Conservation (phyloP, 2,113 vertebrate species). For the Enhydra lutris region DNA sequence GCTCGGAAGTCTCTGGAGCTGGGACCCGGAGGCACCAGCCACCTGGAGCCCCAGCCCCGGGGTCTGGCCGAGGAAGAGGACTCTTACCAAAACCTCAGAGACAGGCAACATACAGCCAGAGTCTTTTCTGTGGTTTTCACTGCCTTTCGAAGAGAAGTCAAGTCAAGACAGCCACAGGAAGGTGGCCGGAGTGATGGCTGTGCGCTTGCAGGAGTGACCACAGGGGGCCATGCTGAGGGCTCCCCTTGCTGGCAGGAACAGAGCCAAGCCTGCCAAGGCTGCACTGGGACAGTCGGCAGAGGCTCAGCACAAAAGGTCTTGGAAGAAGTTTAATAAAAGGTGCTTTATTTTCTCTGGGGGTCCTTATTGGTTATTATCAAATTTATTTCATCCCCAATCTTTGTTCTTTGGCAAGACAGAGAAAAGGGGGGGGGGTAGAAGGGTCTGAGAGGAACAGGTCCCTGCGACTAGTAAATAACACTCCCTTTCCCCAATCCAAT, state of each 20-base stretch:
- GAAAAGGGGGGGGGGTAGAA: constrained; percentile 53
- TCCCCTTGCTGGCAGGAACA: not conserved
- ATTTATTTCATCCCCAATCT: constrained; percentile 87
- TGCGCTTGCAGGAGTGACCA: constrained; percentile 71
- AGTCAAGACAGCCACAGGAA: constrained; percentile 75
- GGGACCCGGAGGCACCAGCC: constrained; percentile 83
- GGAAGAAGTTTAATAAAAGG: constrained; percentile 87
- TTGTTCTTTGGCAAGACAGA: constrained; percentile 84
- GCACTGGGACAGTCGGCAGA: constrained; percentile 51
- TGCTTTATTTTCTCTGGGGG: constrained; percentile 85
- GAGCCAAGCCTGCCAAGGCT: not conserved
- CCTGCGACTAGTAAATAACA: constrained; percentile 10
- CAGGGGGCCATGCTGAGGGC: not conserved
- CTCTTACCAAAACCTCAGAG: not conserved
- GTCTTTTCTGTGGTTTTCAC: not conserved
- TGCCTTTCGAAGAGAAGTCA: constrained; percentile 78
- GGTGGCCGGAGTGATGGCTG: constrained; percentile 74
- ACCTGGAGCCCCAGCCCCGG: constrained; percentile 83
- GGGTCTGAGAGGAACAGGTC: constrained; percentile 19
- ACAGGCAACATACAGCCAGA: accelerated
- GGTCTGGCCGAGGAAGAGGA: constrained; percentile 82
- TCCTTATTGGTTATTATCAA: constrained; percentile 84
- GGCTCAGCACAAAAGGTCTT: constrained; percentile 82
- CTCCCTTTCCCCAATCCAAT: constrained; percentile 57
- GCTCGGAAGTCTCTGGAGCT: constrained; percentile 73